Conservation (phyloP, 2,113 vertebrate species). For the Lichenostomus cassidix region DNA sequence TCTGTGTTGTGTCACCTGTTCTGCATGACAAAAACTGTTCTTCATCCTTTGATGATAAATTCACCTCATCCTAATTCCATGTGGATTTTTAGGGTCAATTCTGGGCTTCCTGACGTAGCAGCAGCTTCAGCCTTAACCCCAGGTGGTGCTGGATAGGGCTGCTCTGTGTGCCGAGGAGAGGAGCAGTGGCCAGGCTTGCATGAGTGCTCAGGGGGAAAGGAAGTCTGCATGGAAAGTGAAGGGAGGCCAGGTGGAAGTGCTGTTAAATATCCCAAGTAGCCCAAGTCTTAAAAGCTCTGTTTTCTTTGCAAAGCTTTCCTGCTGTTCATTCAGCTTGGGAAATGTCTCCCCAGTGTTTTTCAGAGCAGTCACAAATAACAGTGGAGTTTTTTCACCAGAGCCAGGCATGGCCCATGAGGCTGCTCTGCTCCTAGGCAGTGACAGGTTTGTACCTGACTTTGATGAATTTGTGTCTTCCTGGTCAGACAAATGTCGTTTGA, state of each 20-base stretch:
- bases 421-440: background rate
- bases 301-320: constrained; percentile 27
- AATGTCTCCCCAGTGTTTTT: background rate
- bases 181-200: background rate
- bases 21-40: background rate
- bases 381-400: background rate
- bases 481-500: background rate
- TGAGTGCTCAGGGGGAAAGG: background rate
- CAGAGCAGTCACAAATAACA: background rate
- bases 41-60: background rate
- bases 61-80: background rate
- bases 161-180: background rate
- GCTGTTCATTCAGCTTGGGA: background rate
- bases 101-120: background rate
- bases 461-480: background rate
- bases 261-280: background rate
- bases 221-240: background rate
- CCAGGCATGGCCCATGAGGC: background rate
- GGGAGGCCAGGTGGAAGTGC: background rate
- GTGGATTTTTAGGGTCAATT: background rate
- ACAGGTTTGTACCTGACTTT: background rate
- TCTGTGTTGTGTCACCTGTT: background rate
- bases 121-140: background rate
- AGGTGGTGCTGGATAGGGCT: background rate
- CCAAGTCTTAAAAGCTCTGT: background rate